Conservation (phyloP, 2,113 vertebrate genomes). For the Aegypius monachus region DNA sequence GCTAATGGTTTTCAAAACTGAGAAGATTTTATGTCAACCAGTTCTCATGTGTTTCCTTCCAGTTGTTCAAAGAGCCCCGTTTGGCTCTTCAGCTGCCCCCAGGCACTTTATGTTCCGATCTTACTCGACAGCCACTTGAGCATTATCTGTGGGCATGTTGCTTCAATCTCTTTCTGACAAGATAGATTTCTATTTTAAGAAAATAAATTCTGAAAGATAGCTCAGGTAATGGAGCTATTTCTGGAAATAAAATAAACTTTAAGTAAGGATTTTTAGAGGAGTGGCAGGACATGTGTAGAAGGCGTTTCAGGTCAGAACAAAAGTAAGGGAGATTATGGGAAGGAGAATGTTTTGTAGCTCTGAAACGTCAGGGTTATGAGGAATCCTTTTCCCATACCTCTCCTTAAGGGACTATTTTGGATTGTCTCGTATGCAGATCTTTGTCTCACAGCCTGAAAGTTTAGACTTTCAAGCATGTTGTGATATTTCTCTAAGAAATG, state of each 20-base stretch:
- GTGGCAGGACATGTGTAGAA: neutral
- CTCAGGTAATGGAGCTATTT: neutral
- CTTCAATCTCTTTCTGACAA: neutral
- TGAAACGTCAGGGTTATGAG: neutral
- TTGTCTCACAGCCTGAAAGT: neutral
- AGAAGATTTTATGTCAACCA: neutral
- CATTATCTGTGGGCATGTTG: neutral
- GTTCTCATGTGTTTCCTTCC: neutral
- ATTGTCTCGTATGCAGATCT: neutral
- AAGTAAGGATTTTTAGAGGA: neutral
- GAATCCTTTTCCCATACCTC: neutral
- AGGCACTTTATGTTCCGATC: neutral
- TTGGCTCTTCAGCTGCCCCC: neutral
- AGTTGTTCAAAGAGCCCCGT: neutral
- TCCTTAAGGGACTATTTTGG: neutral
- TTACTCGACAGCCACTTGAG: neutral
- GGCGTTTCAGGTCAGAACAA: neutral
- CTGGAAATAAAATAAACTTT: neutral
- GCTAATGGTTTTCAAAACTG: neutral
- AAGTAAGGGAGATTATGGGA: neutral
- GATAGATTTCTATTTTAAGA: neutral
- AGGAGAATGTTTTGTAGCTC: neutral
- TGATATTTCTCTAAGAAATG: neutral
- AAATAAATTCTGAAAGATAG: neutral
- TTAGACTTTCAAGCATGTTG: neutral